phyloP scores from a whole-genome alignment of 2,113 vertebrate genomes.

The Eupsittula cactorum region DNA sequence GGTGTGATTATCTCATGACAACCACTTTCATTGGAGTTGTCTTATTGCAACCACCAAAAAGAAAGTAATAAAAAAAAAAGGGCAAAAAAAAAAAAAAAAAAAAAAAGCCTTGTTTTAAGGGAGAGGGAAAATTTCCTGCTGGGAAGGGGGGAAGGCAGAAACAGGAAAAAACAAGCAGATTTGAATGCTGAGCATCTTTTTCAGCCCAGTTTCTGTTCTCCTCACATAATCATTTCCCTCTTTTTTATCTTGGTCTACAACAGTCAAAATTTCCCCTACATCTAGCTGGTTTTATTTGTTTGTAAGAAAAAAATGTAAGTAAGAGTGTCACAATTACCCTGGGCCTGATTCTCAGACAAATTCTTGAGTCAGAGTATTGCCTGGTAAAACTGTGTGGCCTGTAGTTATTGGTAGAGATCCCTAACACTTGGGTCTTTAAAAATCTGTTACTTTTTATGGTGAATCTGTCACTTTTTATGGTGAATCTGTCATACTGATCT shows the following conservation, averaged over 20 bases:
- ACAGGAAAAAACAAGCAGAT: neutral
- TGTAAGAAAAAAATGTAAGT: constrained; percentile 15
- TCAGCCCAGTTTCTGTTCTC: neutral
- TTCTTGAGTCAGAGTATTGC: neutral
- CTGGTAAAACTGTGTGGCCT: too few relatives aligned
- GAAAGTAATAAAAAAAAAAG: neutral
- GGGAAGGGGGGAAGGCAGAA: neutral
- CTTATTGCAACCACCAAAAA: neutral
- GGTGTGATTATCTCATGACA: constrained; percentile 59
- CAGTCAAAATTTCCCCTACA: neutral
- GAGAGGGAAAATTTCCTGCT: neutral
- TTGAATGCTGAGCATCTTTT: neutral
- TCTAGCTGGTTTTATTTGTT: constrained; percentile 32
- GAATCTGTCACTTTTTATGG: neutral
- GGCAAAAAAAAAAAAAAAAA: too few relatives aligned
- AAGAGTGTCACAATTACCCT: neutral
- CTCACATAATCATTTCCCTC: neutral
- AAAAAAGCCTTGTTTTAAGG: neutral
- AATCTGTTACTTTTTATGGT: neutral
- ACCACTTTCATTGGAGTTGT: constrained; percentile 27
- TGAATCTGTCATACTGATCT: neutral
- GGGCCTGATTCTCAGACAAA: neutral
- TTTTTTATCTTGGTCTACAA: neutral
- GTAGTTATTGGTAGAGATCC: too few relatives aligned
- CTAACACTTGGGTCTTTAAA: too few relatives aligned